Conservation (phyloP, 1,140 invertebrate species). For the Venustaconcha ellipsiformis region DNA sequence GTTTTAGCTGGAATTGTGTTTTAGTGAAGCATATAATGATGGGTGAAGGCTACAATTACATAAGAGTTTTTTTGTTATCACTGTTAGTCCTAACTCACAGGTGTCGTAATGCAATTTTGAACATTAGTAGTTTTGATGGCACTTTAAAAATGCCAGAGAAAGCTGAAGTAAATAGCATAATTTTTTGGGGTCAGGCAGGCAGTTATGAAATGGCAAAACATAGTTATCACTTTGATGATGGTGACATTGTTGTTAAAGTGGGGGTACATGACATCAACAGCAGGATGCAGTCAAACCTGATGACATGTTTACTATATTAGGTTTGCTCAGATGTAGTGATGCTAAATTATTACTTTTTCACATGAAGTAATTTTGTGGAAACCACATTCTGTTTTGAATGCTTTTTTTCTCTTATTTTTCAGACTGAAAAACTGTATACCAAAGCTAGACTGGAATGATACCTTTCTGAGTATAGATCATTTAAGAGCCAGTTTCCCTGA, state of each 20-base stretch:
- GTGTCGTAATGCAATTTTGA: too few species aligned
- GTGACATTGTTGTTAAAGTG: not conserved
- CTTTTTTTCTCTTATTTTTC: conserved; percentile 34
- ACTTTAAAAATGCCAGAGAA: too few species aligned
- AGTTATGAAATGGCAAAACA: not conserved
- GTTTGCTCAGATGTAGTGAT: not conserved
- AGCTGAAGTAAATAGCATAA: too few species aligned
- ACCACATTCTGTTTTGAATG: not conserved
- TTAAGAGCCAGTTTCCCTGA: conserved; percentile 88
- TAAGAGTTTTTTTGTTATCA: too few species aligned
- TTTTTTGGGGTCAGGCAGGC: too few species aligned
- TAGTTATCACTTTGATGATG: not conserved
- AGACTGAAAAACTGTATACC: conserved; percentile 83
- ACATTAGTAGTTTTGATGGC: too few species aligned
- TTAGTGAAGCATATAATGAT: too few species aligned
- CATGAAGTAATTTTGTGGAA: not conserved
- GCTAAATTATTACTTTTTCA: not conserved
- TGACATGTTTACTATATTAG: not conserved
- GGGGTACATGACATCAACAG: not conserved
- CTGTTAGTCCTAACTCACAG: too few species aligned
- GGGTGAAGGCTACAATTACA: too few species aligned
- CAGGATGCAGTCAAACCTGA: not conserved
- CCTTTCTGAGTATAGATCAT: conserved; percentile 94
- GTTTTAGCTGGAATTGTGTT: too few species aligned
- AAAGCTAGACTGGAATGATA: conserved; percentile 97